Conservation (phyloP, 2,113 vertebrate species). For the Malaclemys terrapin region DNA sequence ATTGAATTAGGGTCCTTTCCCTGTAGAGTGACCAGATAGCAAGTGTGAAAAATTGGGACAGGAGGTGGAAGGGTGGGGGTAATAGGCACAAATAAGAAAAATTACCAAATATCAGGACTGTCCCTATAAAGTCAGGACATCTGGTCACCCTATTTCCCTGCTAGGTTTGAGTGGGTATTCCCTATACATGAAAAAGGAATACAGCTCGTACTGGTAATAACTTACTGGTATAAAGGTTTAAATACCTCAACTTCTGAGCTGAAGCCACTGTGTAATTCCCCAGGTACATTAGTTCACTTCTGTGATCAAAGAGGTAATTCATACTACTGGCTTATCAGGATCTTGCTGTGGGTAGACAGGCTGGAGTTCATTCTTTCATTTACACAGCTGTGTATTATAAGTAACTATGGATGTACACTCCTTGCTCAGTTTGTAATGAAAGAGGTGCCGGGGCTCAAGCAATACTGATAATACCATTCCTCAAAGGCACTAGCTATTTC, state of each 20-base stretch:
- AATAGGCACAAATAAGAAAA: too few species aligned
- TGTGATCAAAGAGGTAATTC: background rate
- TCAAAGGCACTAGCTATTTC: too few species aligned
- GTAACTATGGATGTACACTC: background rate
- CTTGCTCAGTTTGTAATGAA: too few species aligned
- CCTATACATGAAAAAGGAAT: background rate
- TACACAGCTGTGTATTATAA: accelerated
- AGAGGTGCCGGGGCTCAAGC: too few species aligned
- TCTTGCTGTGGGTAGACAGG: background rate
- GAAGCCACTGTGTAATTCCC: conserved; percentile 12
- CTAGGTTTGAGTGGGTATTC: accelerated
- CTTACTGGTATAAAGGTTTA: background rate
- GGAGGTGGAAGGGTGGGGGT: too few species aligned
- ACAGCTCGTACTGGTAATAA: background rate
- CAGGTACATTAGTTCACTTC: accelerated
- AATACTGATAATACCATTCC: too few species aligned
- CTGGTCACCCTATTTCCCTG: background rate
- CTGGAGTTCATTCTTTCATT: background rate
- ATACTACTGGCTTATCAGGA: accelerated
- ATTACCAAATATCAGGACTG: too few species aligned
- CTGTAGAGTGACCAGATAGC: background rate
- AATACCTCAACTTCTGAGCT: background rate
- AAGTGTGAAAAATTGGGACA: too few species aligned
- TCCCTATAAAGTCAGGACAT: too few species aligned
- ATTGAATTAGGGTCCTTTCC: background rate